Conservation (phyloP, 2,797 vertebrate species). For the Gymnothorax javanicus region DNA sequence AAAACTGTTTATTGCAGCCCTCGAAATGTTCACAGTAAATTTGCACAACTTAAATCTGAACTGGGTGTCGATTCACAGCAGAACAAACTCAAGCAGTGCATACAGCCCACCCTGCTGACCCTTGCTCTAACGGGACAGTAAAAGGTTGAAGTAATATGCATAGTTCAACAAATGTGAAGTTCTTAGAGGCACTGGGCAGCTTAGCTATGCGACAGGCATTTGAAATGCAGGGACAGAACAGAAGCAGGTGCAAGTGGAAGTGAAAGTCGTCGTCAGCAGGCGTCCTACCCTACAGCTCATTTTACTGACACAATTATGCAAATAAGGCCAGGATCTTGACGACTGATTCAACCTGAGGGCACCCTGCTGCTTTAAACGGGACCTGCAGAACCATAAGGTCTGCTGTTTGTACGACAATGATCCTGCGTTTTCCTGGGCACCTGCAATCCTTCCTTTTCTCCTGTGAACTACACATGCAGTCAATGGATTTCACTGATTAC, state of each 20-base stretch:
- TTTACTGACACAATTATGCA: not conserved
- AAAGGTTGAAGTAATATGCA: no score
- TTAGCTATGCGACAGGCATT: not conserved
- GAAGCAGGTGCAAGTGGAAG: not conserved
- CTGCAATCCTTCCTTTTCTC: not conserved
- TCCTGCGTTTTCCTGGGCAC: not conserved
- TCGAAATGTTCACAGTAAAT: no score
- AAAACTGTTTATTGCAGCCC: no score
- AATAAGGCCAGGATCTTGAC: not conserved
- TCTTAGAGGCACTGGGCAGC: not conserved
- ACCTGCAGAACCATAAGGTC: not conserved
- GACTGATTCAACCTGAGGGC: not conserved
- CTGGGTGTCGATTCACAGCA: no score
- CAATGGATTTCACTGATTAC: no score
- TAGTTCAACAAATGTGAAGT: not conserved
- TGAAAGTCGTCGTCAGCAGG: no score
- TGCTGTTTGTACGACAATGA: not conserved
- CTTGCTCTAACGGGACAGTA: no score
- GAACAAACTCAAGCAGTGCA: no score
- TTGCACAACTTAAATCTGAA: no score
- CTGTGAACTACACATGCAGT: no score
- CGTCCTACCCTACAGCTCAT: not conserved
- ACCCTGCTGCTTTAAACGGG: not conserved
- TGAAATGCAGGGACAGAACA: not conserved
- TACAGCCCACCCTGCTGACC: no score